Evolutionary conservation across 2,888 invertebrate species (phyloP).

Genomic region (Micoletzkya japonica): DNA sequence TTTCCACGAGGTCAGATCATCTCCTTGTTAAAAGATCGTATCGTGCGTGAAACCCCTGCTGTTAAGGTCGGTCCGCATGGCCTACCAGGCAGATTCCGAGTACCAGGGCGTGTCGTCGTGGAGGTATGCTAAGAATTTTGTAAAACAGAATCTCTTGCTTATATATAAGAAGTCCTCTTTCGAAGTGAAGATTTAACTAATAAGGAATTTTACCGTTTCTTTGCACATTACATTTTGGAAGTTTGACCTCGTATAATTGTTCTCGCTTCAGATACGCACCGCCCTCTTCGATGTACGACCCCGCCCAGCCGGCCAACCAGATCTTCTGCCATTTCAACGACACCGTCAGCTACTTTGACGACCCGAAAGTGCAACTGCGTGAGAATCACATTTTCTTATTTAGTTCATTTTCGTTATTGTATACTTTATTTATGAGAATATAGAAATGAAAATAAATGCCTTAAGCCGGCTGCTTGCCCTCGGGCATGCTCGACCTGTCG

Average conservation of each 20-base stretch:
- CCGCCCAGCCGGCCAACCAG: conserved; percentile 40
- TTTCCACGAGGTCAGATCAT: too few species aligned
- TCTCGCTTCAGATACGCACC: conserved; percentile 14
- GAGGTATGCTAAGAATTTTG: conserved; percentile 9
- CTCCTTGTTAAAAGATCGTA: too few species aligned
- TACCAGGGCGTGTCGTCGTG: conserved; percentile 23
- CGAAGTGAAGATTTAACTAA: neutral
- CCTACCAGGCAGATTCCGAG: conserved; percentile 22
- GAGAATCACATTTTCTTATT: conserved; percentile 3
- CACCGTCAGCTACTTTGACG: conserved; percentile 52
- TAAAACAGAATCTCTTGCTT: neutral
- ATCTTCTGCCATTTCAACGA: conserved; percentile 55
- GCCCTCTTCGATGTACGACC: conserved; percentile 40
- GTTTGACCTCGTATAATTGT: neutral
- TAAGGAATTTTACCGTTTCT: neutral
- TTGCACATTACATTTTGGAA: neutral
- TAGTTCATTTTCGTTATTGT: neutral
- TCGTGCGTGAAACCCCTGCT: too few species aligned
- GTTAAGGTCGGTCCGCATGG: conserved; percentile 23
- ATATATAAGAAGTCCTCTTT: too few species aligned
- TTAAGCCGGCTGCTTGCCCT: conserved; percentile 53
- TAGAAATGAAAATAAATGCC: neutral
- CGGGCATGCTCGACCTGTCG: conserved; percentile 58
- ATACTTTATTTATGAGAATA: neutral
- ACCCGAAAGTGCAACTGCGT: conserved; percentile 50